Percentiles rank a stretch among this genome's conserved stretches.
phyloP scores from a whole-genome alignment of 2,113 vertebrate species.

The Pygoscelis adeliae region DNA sequence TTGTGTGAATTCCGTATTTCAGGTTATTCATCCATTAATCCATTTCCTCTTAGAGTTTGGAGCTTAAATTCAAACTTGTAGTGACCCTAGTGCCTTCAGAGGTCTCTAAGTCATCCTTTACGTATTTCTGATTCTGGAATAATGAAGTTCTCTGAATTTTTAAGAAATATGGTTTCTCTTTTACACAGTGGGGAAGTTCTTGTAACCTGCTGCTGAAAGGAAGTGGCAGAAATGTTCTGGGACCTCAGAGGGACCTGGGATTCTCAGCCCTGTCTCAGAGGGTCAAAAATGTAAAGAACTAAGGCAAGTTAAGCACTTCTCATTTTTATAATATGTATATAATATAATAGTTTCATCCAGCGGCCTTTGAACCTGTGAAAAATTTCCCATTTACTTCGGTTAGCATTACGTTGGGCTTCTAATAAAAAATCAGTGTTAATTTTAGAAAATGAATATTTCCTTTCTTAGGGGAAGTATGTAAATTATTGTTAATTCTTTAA shows the following conservation, averaged over 20 bases:
- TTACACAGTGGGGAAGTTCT: background rate
- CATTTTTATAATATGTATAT: background rate
- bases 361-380: background rate
- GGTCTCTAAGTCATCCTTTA: background rate
- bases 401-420: background rate
- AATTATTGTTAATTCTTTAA: background rate
- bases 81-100: background rate
- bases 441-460: background rate
- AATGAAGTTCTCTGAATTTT: background rate
- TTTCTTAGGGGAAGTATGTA: background rate
- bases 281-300: background rate
- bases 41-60: background rate
- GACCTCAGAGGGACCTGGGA: background rate
- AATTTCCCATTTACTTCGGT: background rate
- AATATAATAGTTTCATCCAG: background rate
- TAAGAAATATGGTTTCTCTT: background rate
- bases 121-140: background rate
- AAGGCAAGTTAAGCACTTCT: background rate
- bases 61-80: background rate
- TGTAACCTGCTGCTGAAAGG: background rate
- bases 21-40: background rate
- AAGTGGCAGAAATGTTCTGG: background rate
- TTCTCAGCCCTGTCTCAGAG: background rate
- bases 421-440: background rate
- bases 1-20: background rate